Evolutionary conservation across 2,888 invertebrate species (phyloP).

Genomic region (Epinotia brunnichana): DNA sequence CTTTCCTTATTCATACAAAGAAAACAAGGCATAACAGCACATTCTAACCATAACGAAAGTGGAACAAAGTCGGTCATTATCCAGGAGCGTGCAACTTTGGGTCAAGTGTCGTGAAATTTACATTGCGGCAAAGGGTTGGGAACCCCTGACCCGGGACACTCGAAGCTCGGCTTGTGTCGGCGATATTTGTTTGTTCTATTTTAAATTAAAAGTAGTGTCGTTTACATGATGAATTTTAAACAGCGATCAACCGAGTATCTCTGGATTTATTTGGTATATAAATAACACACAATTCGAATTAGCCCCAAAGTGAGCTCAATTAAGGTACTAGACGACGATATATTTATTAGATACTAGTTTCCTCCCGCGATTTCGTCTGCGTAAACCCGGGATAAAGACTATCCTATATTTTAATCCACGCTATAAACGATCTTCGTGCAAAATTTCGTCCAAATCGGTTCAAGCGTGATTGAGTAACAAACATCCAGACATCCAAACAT

Average conservation of each 20-base stretch:
- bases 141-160: slow-evolving; percentile 7
- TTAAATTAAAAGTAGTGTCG: background rate
- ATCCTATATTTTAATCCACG: no score
- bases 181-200: slow-evolving; percentile 7
- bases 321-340: no score
- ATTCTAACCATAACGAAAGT: slow-evolving; percentile 4
- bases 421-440: no score
- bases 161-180: background rate
- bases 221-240: background rate
- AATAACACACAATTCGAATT: no score
- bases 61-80: slow-evolving; percentile 39
- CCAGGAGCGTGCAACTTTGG: slow-evolving; percentile 35
- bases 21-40: slow-evolving; percentile 13
- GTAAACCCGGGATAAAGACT: no score
- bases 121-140: slow-evolving; percentile 32
- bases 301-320: no score
- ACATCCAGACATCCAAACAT: no score
- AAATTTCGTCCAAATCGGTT: no score
- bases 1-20: slow-evolving; percentile 19
- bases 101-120: slow-evolving; percentile 41
- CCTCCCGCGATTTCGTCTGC: no score
- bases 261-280: no score
- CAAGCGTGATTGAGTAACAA: no score
- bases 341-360: no score
- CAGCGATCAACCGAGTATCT: background rate